Evolutionary conservation across 2,113 vertebrate species (phyloP).

Genomic region (Rostratula benghalensis): DNA sequence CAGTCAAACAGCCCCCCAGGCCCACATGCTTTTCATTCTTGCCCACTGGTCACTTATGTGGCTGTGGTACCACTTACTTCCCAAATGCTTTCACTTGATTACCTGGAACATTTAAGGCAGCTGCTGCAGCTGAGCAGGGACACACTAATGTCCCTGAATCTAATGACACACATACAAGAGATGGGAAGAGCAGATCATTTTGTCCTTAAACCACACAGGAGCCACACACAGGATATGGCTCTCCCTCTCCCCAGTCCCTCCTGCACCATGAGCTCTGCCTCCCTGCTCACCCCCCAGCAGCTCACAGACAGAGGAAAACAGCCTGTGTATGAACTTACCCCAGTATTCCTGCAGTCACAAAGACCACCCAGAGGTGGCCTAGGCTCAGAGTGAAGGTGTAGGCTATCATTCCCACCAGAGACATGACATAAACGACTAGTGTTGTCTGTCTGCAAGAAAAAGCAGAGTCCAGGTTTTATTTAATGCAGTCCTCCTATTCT

Average conservation of each 20-base stretch:
- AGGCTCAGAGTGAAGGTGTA: constrained; percentile 87
- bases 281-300: not conserved
- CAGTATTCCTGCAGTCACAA: constrained; percentile 85
- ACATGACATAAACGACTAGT: constrained; percentile 83
- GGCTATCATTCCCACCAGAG: constrained; percentile 86
- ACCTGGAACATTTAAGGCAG: not conserved
- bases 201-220: not conserved
- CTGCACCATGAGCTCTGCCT: not conserved
- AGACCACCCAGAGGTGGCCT: constrained; percentile 90
- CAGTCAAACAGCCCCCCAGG: not conserved
- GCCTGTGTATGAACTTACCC: constrained; percentile 80
- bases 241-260: not conserved
- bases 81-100: not conserved
- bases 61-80: not conserved
- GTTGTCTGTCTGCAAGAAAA: constrained; percentile 85
- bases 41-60: not conserved
- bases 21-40: not conserved
- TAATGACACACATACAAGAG: not conserved
- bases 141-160: fast-evolving
- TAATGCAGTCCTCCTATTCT: not conserved
- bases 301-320: not conserved
- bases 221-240: not conserved
- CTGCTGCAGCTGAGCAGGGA: not conserved
- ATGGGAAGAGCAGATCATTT: not conserved
- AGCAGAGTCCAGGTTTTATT: not conserved